Percentiles rank a stretch among this genome's conserved stretches.
phyloP scores from a whole-genome alignment of 2,113 vertebrate genomes.

The Laticauda colubrina region DNA sequence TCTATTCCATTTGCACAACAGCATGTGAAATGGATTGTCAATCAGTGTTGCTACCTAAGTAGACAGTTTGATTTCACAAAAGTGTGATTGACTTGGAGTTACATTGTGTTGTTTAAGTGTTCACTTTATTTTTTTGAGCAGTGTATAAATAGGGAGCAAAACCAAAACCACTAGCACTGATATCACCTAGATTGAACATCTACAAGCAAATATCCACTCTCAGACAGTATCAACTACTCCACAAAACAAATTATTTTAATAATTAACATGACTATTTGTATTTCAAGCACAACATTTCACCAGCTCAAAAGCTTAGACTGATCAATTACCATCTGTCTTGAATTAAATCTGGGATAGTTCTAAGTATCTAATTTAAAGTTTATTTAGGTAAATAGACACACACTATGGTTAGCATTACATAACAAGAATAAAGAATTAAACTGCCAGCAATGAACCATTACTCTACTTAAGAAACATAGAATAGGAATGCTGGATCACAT shows the following conservation, averaged over 20 bases:
- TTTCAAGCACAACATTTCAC: constrained; percentile 58
- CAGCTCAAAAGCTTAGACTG: constrained; percentile 48
- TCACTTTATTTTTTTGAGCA: too few species aligned
- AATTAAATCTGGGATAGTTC: constrained; percentile 35
- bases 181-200: neutral
- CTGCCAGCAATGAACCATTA: neutral
- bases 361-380: constrained; percentile 44
- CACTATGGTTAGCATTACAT: constrained; percentile 1
- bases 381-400: constrained; percentile 43
- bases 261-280: constrained; percentile 63
- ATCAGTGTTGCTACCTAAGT: too few species aligned
- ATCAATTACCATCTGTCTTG: constrained; percentile 58
- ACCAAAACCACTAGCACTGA: neutral
- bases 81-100: too few species aligned
- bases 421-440: constrained; percentile 44
- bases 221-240: neutral
- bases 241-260: constrained; percentile 66
- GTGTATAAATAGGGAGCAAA: neutral
- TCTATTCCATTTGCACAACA: too few species aligned
- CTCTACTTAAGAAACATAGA: neutral
- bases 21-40: too few species aligned
- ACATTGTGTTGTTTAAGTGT: too few species aligned
- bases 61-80: too few species aligned
- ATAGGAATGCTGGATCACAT: neutral
- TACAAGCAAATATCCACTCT: neutral